A percentile compares a stretch with the other conserved stretches of the same genome.
Conservation (phyloP, 2,888 invertebrate genomes). For the Ecliptopera silaceata region DNA sequence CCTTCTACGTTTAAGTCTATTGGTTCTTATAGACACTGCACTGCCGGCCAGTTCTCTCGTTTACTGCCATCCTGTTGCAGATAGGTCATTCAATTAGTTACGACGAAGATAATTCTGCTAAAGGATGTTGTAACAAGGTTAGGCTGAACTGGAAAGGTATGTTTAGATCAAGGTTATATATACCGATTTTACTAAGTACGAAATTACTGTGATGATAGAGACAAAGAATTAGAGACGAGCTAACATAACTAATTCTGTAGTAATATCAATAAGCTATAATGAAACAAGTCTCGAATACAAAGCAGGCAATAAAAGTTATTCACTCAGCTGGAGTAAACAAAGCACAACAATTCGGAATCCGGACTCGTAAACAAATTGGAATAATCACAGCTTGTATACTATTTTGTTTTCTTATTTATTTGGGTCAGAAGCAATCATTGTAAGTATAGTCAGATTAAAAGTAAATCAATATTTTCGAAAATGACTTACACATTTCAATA, state of each 20-base stretch:
- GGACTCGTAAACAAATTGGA: constrained; percentile 33
- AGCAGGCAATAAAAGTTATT: constrained; percentile 52
- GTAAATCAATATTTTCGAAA: too few relatives aligned
- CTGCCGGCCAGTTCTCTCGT: constrained; percentile 53
- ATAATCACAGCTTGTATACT: constrained; percentile 21
- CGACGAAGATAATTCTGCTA: constrained; percentile 6
- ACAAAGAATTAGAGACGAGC: not conserved
- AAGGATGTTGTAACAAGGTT: constrained; percentile 18
- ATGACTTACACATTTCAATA: too few relatives aligned
- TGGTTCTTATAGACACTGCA: constrained; percentile 44
- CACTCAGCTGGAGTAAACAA: constrained; percentile 52
- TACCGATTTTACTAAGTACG: not conserved
- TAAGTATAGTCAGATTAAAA: too few relatives aligned
- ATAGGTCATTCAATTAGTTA: constrained; percentile 22
- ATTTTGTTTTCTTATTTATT: constrained; percentile 18
- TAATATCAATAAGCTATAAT: constrained; percentile 33
- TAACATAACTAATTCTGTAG: constrained; percentile 16
- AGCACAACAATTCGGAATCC: constrained; percentile 42
- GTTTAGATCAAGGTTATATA: not conserved
- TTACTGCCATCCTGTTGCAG: constrained; percentile 52
- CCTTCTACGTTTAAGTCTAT: constrained; percentile 37
- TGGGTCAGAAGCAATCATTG: constrained; percentile 17
- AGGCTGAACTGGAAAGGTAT: constrained; percentile 1
- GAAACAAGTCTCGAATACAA: constrained; percentile 47
- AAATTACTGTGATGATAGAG: not conserved